Evolutionary conservation across 2,113 vertebrate genomes (phyloP).

Genomic region (Nesoenas mayeri): DNA sequence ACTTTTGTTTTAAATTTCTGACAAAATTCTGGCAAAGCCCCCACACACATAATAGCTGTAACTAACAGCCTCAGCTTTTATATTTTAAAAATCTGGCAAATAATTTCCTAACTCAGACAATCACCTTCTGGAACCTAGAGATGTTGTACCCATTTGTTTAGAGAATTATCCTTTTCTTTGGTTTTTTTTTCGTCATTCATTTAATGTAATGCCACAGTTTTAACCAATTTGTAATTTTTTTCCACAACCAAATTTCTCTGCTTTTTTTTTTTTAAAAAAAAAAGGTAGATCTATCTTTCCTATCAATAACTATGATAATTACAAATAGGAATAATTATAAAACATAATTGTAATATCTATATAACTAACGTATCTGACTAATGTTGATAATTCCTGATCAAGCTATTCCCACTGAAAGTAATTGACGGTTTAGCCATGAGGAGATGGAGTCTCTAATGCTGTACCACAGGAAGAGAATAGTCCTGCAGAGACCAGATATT

Average conservation of each 20-base stretch:
- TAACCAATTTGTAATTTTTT: background rate
- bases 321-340: background rate
- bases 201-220: background rate
- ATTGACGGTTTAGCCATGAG: background rate
- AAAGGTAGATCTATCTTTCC: background rate
- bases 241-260: background rate
- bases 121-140: background rate
- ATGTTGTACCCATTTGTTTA: background rate
- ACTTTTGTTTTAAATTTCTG: slow-evolving; percentile 48
- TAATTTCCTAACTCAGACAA: background rate
- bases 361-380: background rate
- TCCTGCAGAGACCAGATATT: background rate
- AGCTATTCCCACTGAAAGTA: background rate
- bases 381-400: background rate
- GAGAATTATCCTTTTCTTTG: background rate
- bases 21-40: background rate
- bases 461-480: background rate
- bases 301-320: background rate
- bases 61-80: background rate
- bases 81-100: background rate
- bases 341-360: background rate
- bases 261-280: background rate
- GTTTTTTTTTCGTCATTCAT: background rate
- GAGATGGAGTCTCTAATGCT: background rate
- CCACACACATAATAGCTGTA: background rate